Conservation (phyloP, 2,888 invertebrate species). For the Kryphioiulus occultus region DNA sequence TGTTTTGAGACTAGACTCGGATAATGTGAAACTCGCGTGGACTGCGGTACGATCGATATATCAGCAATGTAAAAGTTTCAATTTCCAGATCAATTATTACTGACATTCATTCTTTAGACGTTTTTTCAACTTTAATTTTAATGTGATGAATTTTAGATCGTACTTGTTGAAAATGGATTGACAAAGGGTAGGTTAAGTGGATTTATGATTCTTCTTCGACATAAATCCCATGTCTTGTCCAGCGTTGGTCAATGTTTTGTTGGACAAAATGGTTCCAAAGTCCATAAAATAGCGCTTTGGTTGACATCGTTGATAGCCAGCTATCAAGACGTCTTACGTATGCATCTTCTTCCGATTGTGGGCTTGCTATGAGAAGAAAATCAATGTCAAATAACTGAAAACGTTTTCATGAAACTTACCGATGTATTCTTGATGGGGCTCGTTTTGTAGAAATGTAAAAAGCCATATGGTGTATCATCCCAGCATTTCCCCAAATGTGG, state of each 20-base stretch:
- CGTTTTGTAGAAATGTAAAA: neutral
- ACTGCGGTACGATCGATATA: no score
- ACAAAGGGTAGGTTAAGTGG: no score
- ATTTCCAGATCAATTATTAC: no score
- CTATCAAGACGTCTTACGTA: neutral
- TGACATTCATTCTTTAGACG: no score
- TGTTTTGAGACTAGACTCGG: no score
- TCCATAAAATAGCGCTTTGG: neutral
- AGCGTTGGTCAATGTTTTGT: neutral
- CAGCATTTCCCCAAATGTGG: neutral
- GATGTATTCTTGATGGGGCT: neutral
- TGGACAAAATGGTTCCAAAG: neutral
- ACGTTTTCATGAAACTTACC: neutral
- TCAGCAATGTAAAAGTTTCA: no score
- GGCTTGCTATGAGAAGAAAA: neutral
- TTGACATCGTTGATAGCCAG: neutral
- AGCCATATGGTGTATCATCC: neutral
- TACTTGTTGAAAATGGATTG: no score
- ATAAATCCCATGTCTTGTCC: neutral
- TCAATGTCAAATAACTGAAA: neutral
- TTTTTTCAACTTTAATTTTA: no score
- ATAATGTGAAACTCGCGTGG: no score
- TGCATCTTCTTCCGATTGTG: neutral
- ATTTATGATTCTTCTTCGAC: neutral
- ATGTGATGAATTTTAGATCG: no score